phyloP scores from a whole-genome alignment of 2,797 vertebrate species.

The Neoniphon sammara region DNA sequence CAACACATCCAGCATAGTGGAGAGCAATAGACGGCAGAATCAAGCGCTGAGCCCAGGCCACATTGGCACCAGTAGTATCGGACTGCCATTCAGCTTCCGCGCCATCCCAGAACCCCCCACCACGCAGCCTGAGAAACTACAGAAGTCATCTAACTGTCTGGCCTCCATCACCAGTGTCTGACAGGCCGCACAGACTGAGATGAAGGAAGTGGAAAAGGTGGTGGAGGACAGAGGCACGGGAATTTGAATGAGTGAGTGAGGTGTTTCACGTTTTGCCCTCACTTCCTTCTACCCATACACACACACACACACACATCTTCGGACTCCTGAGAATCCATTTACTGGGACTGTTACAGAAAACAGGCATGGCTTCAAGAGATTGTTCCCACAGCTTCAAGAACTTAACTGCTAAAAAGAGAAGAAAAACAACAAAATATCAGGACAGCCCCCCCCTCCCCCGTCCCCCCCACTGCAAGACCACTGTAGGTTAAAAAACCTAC shows the following conservation, averaged over 20 bases:
- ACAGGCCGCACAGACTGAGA: constrained; percentile 77
- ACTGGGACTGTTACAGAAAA: constrained; percentile 86
- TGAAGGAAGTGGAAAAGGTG: constrained; percentile 36
- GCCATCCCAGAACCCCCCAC: constrained; percentile 90
- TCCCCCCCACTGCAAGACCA: constrained; percentile 53
- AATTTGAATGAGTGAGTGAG: constrained; percentile 37
- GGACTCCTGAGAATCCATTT: constrained; percentile 81
- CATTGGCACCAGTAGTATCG: constrained; percentile 89
- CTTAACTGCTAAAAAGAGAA: constrained; percentile 84
- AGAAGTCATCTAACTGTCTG: constrained; percentile 98
- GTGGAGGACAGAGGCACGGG: constrained; percentile 57
- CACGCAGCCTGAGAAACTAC: constrained; percentile 95
- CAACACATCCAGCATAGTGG: constrained; percentile 99
- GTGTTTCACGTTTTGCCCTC: constrained; percentile 65
- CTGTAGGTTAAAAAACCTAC: constrained; percentile 72
- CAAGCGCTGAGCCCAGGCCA: constrained; percentile 95
- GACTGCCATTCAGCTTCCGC: constrained; percentile 94
- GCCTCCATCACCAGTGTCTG: constrained; percentile 99
- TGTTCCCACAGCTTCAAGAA: constrained; percentile 86
- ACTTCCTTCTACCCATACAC: constrained; percentile 58
- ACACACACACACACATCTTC: constrained; percentile 58
- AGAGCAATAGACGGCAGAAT: constrained; percentile 99
- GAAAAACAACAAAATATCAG: constrained; percentile 65
- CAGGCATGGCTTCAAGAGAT: constrained; percentile 88
- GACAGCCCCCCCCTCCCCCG: no score